Conservation (phyloP, 2,888 invertebrate species). For the Pyrochroa serraticornis region DNA sequence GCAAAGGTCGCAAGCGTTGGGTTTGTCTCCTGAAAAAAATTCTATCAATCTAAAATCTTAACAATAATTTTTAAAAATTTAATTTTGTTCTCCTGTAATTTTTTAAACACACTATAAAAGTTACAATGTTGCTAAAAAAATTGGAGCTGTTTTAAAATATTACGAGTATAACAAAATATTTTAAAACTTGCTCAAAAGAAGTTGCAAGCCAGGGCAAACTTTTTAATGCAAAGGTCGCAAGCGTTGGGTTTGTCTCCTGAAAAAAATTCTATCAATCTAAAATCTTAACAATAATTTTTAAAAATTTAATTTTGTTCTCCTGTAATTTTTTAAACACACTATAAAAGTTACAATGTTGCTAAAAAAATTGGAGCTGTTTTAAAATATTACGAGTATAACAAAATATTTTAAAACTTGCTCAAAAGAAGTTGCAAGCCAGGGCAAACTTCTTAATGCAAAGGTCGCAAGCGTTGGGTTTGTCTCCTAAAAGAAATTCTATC, state of each 20-base stretch:
- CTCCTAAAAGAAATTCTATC: conserved; percentile 63
- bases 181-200: too few relatives aligned
- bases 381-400: too few relatives aligned
- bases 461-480: conserved; percentile 76
- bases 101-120: too few relatives aligned
- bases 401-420: too few relatives aligned
- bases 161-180: too few relatives aligned
- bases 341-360: too few relatives aligned
- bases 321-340: neutral
- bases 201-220: conserved; percentile 76
- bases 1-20: conserved; percentile 74
- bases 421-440: conserved; percentile 74
- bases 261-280: conserved; percentile 36
- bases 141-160: too few relatives aligned
- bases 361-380: too few relatives aligned
- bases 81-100: neutral
- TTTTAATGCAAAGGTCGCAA: conserved; percentile 72
- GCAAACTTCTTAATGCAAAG: conserved; percentile 75
- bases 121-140: too few relatives aligned
- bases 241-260: conserved; percentile 78
- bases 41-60: conserved; percentile 14
- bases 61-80: conserved; percentile 3
- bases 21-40: conserved; percentile 70
- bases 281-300: conserved; percentile 7
- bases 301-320: neutral